Percentiles rank a stretch among this genome's conserved stretches.
Evolutionary conservation across 2,888 invertebrate species (phyloP).

Genomic region (Prostheceraeus crozeri): DNA sequence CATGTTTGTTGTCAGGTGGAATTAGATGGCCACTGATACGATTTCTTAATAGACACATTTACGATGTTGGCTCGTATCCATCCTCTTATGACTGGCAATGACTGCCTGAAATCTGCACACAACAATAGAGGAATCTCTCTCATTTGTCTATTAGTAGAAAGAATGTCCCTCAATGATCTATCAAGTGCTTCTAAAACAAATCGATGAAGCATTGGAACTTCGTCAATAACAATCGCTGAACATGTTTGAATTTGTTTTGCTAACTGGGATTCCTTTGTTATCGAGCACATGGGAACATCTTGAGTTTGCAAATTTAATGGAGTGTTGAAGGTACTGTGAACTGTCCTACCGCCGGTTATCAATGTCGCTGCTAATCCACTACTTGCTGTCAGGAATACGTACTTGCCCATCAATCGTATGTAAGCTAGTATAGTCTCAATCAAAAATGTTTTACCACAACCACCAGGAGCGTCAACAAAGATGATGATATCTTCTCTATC

Average conservation of each 20-base stretch:
- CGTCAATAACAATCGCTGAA: constrained; percentile 31
- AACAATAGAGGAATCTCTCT: constrained; percentile 38
- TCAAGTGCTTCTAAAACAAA: constrained; percentile 48
- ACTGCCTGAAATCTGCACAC: constrained; percentile 40
- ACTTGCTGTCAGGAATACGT: no score
- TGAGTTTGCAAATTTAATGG: constrained; percentile 28
- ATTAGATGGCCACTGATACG: no score
- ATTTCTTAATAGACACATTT: no score
- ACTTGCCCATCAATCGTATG: no score
- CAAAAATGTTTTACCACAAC: no score
- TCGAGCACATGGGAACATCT: constrained; percentile 24
- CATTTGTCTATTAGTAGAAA: constrained; percentile 31
- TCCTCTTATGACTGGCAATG: constrained; percentile 38
- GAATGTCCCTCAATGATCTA: constrained; percentile 44
- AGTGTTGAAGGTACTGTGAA: constrained; percentile 41
- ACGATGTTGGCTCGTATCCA: constrained; percentile 35
- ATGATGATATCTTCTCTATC: no score
- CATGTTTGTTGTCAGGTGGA: no score
- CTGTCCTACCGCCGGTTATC: constrained; percentile 43
- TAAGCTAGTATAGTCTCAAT: no score
- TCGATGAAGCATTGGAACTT: constrained; percentile 31
- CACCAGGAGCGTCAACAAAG: no score
- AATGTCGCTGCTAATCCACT: no score
- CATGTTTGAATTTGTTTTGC: constrained; percentile 19
- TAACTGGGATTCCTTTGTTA: neutral